Percentiles rank a stretch among this genome's conserved stretches.
These are phyloP conservation scores for Ctenomys sociabilis DNA, from an alignment of 2,113 vertebrate species.

Conservation along the genomic window DNA sequence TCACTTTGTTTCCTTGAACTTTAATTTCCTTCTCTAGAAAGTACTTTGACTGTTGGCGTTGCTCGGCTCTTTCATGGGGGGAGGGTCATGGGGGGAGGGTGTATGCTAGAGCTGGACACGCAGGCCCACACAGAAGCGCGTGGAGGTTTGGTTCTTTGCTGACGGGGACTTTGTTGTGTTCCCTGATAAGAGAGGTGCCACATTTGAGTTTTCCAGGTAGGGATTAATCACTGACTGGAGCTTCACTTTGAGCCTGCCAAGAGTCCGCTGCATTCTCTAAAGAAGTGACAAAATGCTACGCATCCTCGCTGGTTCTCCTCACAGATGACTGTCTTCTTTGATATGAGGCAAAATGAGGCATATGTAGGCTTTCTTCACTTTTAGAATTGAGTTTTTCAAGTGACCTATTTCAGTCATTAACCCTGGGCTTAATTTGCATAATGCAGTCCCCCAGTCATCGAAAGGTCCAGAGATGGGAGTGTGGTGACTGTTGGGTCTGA, in stretches of 20 bases:
- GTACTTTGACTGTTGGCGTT: not conserved
- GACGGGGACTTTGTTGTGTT: not conserved
- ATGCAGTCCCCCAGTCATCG: conserved; percentile 66
- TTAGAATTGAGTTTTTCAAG: conserved; percentile 78
- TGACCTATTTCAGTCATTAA: conserved; percentile 81
- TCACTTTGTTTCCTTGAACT: not conserved
- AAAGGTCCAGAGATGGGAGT: conserved; percentile 60
- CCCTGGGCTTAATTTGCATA: conserved; percentile 74
- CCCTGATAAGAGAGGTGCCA: conserved; percentile 2
- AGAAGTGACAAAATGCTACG: conserved; percentile 38
- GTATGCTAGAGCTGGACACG: accelerated
- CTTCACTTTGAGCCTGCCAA: conserved; percentile 46
- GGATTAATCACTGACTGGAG: conserved; percentile 33
- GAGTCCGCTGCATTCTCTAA: conserved; percentile 40
- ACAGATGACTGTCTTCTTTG: conserved; percentile 80
- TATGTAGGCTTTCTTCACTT: conserved; percentile 70
- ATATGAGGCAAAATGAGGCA: conserved; percentile 78
- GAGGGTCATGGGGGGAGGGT: too few species aligned
- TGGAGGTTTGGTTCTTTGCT: not conserved
- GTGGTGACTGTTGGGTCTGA: conserved; percentile 43
- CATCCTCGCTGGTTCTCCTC: conserved; percentile 71
- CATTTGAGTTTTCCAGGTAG: not conserved
- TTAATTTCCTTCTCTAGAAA: conserved; percentile 38
- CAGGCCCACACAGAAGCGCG: not conserved
- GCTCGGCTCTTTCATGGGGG: not conserved